These are phyloP conservation scores for Chydorus sphaericus DNA, from an alignment of 2,888 invertebrate genomes.

Conservation along the genomic window DNA sequence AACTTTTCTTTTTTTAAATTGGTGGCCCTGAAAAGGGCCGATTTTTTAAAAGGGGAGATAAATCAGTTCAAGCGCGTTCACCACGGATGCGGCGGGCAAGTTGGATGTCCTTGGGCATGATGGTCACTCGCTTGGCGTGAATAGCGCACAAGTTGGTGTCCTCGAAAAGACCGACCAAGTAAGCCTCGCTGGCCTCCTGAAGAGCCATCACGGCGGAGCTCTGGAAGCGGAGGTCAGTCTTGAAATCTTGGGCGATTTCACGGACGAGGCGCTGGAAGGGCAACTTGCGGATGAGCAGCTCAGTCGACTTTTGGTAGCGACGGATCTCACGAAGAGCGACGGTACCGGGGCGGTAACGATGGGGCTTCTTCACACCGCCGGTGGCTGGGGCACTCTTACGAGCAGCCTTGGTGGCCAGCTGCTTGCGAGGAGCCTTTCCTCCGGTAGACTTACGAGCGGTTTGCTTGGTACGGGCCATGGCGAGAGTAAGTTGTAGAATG, in stretches of 20 bases:
- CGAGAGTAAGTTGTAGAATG: too few relatives aligned
- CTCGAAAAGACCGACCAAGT: slow-evolving; percentile 87
- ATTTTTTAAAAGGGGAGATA: too few relatives aligned
- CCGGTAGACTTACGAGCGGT: too few relatives aligned
- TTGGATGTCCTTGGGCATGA: slow-evolving; percentile 96
- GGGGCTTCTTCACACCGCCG: slow-evolving; percentile 37
- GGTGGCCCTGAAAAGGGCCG: too few relatives aligned
- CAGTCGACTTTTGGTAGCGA: slow-evolving; percentile 37
- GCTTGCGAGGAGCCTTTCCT: slow-evolving; percentile 92
- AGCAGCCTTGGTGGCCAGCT: slow-evolving; percentile 82
- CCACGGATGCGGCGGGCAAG: slow-evolving; percentile 81
- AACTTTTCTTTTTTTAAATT: too few relatives aligned
- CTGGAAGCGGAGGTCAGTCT: slow-evolving; percentile 17
- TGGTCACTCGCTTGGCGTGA: slow-evolving; percentile 91
- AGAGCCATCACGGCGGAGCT: slow-evolving; percentile 15
- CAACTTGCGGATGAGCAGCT: slow-evolving; percentile 35
- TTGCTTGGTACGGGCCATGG: too few relatives aligned
- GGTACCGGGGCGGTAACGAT: slow-evolving; percentile 35
- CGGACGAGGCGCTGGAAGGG: slow-evolving; percentile 21
- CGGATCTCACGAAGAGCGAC: slow-evolving; percentile 38
- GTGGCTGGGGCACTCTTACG: slow-evolving; percentile 49
- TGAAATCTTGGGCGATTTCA: slow-evolving; percentile 31
- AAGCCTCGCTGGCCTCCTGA: slow-evolving; percentile 77
- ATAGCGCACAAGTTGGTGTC: slow-evolving; percentile 96
- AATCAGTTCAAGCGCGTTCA: slow-evolving; percentile 9